Percentiles rank a stretch among this genome's conserved stretches.
Conservation (phyloP, 2,113 vertebrate species). For the Gnathonemus echidnorhynchus region DNA sequence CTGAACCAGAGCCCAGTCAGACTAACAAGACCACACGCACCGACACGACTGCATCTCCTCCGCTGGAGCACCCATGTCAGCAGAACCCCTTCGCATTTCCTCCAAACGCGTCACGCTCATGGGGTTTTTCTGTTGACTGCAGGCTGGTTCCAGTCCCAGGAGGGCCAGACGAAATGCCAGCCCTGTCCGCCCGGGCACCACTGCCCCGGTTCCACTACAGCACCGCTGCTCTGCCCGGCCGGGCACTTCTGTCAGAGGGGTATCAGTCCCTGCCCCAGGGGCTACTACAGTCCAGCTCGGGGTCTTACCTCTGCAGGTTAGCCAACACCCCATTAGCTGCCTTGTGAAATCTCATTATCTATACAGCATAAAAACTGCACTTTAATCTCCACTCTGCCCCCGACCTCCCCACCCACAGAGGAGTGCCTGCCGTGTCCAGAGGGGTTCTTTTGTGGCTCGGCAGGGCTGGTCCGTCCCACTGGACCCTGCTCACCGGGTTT, state of each 20-base stretch:
- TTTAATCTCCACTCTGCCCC: constrained; percentile 28
- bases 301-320: constrained; percentile 58
- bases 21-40: background rate
- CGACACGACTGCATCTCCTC: background rate
- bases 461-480: constrained; percentile 61
- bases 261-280: constrained; percentile 59
- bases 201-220: constrained; percentile 42
- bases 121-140: background rate
- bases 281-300: constrained; percentile 54
- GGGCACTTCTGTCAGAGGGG: constrained; percentile 57
- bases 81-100: background rate
- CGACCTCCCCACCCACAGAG: constrained; percentile 37
- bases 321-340: background rate
- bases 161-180: constrained; percentile 58
- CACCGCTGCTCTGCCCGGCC: constrained; percentile 57
- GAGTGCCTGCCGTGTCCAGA: constrained; percentile 59
- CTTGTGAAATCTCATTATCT: background rate
- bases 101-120: background rate
- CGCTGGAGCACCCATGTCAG: background rate
- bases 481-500: constrained; percentile 61
- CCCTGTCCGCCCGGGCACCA: constrained; percentile 61
- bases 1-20: background rate
- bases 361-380: background rate
- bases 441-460: constrained; percentile 62
- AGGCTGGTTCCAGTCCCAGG: constrained; percentile 66